Evolutionary conservation across 2,888 invertebrate species (phyloP), one percentile per base, ranked within the genome.

Genomic region (Erebia palarica): DNA sequence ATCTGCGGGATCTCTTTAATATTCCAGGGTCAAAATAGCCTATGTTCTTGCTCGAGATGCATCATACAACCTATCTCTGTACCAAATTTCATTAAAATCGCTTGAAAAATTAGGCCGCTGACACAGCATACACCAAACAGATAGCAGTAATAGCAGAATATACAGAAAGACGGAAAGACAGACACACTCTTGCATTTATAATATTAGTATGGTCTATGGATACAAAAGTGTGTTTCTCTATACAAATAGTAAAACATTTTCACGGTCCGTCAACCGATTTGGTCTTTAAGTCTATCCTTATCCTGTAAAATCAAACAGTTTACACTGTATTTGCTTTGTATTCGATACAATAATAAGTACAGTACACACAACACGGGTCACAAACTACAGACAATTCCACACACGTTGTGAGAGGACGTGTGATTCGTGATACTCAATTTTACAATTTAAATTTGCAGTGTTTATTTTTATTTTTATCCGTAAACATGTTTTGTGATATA

Each of bases 401-500:
- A 13, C 18, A 13, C 47, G 13, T 8, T 3, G 21, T 1, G 47
- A 49, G 21, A 8, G 21, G 47, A 49, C 63, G 63, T 27, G 5
- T 18, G 10, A 4, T 13, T 60, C 10, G 42, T 44, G 9, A 21
- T 4, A 60, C 18, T 49, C 18, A 9, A 47, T 61, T 59, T 59
- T 42, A n/a, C 10, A 58, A 14, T 59, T 68, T 51, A 42, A 14
- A 55, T 67, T 67, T 16, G 58, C 14, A n/a, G 36, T 27, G 27
- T 49, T 18, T 9, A 16, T 13, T 60, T 27, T 60, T n/a, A 55
- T 49, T 51, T 16, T 57, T 36, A 7, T 36, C 7, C 66, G 44
- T 11, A 42, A 80, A 75, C 70, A 91, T 91, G 91, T 90, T 88
- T 77, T 90, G 90, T 78, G 91, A 90, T 44, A 75, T 81, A 69